Percentiles rank a stretch among this genome's conserved stretches.
Conservation (phyloP, 2,113 vertebrate genomes). For the Orientallactaga bullata region DNA sequence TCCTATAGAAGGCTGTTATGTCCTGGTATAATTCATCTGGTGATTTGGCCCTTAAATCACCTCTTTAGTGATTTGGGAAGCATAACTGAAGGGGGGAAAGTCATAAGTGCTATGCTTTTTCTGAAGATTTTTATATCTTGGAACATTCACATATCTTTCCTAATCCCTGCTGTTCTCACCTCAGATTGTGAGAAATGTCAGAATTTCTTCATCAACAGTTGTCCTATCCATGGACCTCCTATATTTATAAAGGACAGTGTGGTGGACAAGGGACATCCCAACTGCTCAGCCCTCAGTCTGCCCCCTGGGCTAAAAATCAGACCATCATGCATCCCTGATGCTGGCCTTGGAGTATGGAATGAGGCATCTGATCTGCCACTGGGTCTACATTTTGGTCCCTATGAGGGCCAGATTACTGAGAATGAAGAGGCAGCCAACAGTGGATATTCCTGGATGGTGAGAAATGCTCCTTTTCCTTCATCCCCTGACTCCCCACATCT, state of each 20-base stretch:
- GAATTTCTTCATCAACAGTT: constrained; percentile 87
- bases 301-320: constrained; percentile 89
- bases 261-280: constrained; percentile 79
- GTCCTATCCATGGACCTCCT: constrained; percentile 82
- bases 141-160: neutral
- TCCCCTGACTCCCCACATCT: neutral
- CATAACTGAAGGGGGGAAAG: neutral
- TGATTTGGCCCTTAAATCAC: no score
- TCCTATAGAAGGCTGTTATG: neutral
- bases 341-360: constrained; percentile 91
- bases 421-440: constrained; percentile 87
- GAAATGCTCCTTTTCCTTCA: neutral
- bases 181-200: constrained; percentile 91
- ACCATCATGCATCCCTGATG: constrained; percentile 87
- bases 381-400: constrained; percentile 92
- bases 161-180: neutral
- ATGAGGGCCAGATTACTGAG: constrained; percentile 87
- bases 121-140: neutral
- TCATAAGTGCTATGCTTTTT: neutral
- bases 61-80: neutral
- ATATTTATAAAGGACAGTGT: constrained; percentile 88
- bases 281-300: constrained; percentile 89
- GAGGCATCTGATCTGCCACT: constrained; percentile 84
- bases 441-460: constrained; percentile 92
- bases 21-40: neutral